These are phyloP conservation scores for Polia nebulosa DNA, from an alignment of 2,888 invertebrate species.

Conservation along the genomic window DNA sequence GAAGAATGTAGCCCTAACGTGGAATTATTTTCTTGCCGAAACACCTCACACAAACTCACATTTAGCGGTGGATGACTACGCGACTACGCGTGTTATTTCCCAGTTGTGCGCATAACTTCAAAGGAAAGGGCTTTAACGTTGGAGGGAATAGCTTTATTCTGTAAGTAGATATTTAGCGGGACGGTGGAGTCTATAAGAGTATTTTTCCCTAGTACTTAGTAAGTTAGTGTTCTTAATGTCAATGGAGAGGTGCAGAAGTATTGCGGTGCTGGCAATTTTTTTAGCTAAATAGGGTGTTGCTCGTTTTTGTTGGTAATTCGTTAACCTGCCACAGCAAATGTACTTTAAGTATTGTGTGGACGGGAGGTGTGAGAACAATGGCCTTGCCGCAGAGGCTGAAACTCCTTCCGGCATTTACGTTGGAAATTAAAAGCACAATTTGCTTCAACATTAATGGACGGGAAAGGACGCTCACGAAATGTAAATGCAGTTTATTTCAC, in stretches of 20 bases:
- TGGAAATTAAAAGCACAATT: slow-evolving; percentile 45
- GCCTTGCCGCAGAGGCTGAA: slow-evolving; percentile 31
- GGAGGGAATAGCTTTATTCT: slow-evolving; percentile 41
- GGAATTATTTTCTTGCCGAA: slow-evolving; percentile 31
- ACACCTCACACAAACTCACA: slow-evolving; percentile 23
- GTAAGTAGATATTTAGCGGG: slow-evolving; percentile 45
- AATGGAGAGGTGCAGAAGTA: slow-evolving; percentile 65
- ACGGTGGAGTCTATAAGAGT: slow-evolving; percentile 58
- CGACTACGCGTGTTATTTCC: slow-evolving; percentile 57
- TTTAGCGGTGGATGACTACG: slow-evolving; percentile 36
- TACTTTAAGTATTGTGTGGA: slow-evolving; percentile 41
- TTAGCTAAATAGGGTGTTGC: slow-evolving; percentile 74
- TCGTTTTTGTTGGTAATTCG: slow-evolving; percentile 56
- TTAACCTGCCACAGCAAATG: slow-evolving; percentile 33
- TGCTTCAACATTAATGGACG: slow-evolving; percentile 34
- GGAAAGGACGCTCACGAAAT: slow-evolving; percentile 6
- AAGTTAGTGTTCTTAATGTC: slow-evolving; percentile 72
- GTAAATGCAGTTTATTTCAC: slow-evolving; percentile 30
- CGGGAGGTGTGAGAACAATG: slow-evolving; percentile 52
- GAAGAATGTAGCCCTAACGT: slow-evolving; percentile 13
- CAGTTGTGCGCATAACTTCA: slow-evolving; percentile 51
- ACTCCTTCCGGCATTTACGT: slow-evolving; percentile 45
- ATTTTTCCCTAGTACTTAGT: slow-evolving; percentile 67
- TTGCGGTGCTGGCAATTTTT: slow-evolving; percentile 73
- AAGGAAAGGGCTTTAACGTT: slow-evolving; percentile 44